Evolutionary conservation across 2,888 invertebrate species (phyloP).

Genomic region (Drosophila maculinotata): DNA sequence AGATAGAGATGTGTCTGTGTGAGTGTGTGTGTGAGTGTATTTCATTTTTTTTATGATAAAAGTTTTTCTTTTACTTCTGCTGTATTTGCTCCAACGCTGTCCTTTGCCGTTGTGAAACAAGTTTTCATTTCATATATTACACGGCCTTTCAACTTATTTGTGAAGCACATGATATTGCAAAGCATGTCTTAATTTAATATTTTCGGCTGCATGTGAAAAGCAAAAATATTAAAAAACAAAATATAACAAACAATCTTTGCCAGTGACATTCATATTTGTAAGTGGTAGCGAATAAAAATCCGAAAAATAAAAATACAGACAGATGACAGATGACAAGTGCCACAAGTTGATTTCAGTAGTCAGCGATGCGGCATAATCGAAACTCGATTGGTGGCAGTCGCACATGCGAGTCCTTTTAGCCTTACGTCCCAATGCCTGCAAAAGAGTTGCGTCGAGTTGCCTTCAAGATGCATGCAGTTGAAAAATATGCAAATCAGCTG

Average conservation of each 20-base stretch:
- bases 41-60: conserved; percentile 40
- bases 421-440: background rate
- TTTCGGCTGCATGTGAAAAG: conserved; percentile 24
- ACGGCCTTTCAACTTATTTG: conserved; percentile 20
- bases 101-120: conserved; percentile 29
- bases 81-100: conserved; percentile 22
- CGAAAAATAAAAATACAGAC: background rate
- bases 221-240: conserved; percentile 1
- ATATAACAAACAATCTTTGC: background rate
- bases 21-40: conserved; percentile 14
- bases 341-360: conserved; percentile 45
- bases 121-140: conserved; percentile 62
- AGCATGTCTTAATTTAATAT: conserved; percentile 35
- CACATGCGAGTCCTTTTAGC: conserved; percentile 31
- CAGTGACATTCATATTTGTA: conserved; percentile 14
- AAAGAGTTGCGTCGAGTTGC: background rate
- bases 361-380: conserved; percentile 57
- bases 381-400: conserved; percentile 50
- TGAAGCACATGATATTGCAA: conserved; percentile 13
- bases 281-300: conserved; percentile 3
- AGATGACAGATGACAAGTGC: conserved; percentile 52
- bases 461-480: conserved; percentile 13
- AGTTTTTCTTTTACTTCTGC: conserved; percentile 43
- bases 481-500: conserved; percentile 60
- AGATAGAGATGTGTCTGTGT: conserved; percentile 16